phyloP scores from a whole-genome alignment of 2,797 vertebrate species.

The Arrhamphus sclerolepis region DNA sequence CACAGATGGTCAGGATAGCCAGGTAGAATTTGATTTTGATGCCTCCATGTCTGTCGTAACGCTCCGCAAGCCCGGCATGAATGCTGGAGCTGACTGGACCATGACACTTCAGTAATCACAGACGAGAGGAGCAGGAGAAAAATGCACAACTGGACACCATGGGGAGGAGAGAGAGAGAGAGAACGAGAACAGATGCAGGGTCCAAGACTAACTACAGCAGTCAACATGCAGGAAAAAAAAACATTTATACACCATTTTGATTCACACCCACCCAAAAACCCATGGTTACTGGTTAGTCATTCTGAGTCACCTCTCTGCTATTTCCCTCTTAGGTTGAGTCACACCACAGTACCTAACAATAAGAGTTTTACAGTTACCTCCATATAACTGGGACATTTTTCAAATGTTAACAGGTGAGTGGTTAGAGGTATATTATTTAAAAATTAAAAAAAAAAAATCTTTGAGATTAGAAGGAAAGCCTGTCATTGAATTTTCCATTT shows the following conservation, averaged over 20 bases:
- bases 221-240: slow-evolving; percentile 18
- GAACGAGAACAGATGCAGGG: slow-evolving; percentile 18
- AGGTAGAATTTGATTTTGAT: slow-evolving; percentile 87
- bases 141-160: slow-evolving; percentile 16
- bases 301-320: slow-evolving; percentile 43
- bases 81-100: slow-evolving; percentile 84
- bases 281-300: slow-evolving; percentile 29
- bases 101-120: slow-evolving; percentile 82
- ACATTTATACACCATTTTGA: slow-evolving; percentile 9
- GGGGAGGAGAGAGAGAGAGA: slow-evolving; percentile 12
- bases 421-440: slow-evolving; percentile 21
- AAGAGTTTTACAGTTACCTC: slow-evolving; percentile 34
- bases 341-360: slow-evolving; percentile 31
- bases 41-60: slow-evolving; percentile 85
- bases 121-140: slow-evolving; percentile 5
- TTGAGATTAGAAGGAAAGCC: slow-evolving; percentile 22
- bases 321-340: slow-evolving; percentile 54
- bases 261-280: slow-evolving; percentile 6
- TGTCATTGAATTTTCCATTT: slow-evolving; percentile 2
- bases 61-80: slow-evolving; percentile 89
- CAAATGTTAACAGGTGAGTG: slow-evolving; percentile 13
- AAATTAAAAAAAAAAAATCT: slow-evolving; percentile 27
- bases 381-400: slow-evolving; percentile 40
- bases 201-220: slow-evolving; percentile 33
- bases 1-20: slow-evolving; percentile 79